A percentile compares a stretch with the other conserved stretches of the same genome.
Conservation (phyloP, 1,140 invertebrate species). For the Drosophila kikkawai region DNA sequence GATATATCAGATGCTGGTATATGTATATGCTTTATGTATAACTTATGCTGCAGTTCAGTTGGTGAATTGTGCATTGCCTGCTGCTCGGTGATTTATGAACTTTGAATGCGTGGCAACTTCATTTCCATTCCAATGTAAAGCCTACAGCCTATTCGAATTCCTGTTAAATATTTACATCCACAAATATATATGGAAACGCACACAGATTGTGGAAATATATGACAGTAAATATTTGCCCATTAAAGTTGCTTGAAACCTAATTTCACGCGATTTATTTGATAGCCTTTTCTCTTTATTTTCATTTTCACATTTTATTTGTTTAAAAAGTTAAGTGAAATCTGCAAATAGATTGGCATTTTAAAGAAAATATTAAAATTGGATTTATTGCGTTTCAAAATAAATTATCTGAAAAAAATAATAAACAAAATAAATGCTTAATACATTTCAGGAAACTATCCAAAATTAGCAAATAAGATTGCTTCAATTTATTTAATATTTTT, state of each 20-base stretch:
- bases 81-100: conserved; percentile 58
- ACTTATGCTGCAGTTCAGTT: conserved; percentile 25
- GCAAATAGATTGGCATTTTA: not conserved
- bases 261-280: not conserved
- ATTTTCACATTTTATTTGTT: not conserved
- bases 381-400: not conserved
- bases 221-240: not conserved
- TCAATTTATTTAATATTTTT: not conserved
- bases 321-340: not conserved
- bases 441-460: not conserved
- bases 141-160: not conserved
- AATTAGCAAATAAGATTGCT: not conserved
- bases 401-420: not conserved
- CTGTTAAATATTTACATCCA: conserved; percentile 2
- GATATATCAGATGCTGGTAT: not conserved
- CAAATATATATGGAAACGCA: not conserved
- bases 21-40: not conserved
- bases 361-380: not conserved
- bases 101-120: conserved; percentile 18
- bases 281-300: not conserved
- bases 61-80: conserved; percentile 23
- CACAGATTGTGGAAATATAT: not conserved
- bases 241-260: not conserved
- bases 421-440: not conserved
- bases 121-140: conserved; percentile 23